Conservation (phyloP, 2,113 vertebrate genomes). For the Sinocyclocheilus rhinocerous region DNA sequence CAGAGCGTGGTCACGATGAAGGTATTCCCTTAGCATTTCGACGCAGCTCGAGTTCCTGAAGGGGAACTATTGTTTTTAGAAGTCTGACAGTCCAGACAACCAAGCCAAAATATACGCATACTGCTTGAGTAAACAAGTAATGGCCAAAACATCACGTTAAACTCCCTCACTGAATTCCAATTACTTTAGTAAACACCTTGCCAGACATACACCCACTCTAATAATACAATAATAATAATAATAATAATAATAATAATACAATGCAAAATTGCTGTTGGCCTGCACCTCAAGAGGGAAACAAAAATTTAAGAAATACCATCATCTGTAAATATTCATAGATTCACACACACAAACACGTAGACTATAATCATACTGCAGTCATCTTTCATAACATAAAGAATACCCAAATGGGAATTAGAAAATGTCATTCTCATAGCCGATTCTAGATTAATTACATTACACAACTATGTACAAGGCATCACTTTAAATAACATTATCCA, state of each 20-base stretch:
- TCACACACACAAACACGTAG: slow-evolving; percentile 17
- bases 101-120: not conserved
- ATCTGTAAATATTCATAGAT: slow-evolving; percentile 48
- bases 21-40: too few species aligned
- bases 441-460: not conserved
- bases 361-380: slow-evolving; percentile 9
- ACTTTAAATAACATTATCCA: not conserved
- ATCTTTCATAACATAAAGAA: slow-evolving; percentile 37
- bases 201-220: not conserved
- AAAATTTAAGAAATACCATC: slow-evolving; percentile 20
- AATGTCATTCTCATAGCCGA: not conserved
- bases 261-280: not conserved
- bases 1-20: too few species aligned
- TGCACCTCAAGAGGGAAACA: not conserved
- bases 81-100: not conserved
- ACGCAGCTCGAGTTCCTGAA: too few species aligned
- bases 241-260: too few species aligned
- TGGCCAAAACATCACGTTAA: not conserved
- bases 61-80: not conserved
- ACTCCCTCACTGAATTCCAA: not conserved
- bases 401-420: not conserved
- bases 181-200: not conserved
- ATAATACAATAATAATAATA: slow-evolving; percentile 3
- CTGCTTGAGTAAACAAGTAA: not conserved
- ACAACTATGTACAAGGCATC: not conserved